Evolutionary conservation across 2,888 invertebrate genomes (phyloP), one percentile per base, ranked within the genome.

Genomic region (Hermaeophaga mercurialis): DNA sequence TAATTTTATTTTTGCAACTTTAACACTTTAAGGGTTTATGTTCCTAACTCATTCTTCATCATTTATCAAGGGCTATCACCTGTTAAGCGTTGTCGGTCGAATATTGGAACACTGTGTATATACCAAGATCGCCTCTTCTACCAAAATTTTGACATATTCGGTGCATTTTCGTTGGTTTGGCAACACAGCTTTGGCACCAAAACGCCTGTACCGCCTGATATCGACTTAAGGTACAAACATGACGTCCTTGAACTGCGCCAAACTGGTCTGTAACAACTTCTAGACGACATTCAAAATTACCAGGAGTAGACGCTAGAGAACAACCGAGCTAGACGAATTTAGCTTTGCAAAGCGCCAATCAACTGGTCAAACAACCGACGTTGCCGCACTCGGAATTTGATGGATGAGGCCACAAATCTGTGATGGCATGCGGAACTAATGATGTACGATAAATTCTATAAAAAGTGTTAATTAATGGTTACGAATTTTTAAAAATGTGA

Each of bases 221-320:
- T 28, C 41, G 8, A 19, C n/a, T 7, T 22, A 24, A 36, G 44
- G 38, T 50, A 57, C 48, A 46, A 61, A 53, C 58, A 58, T 55
- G 59, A 59, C 59, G 62, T 54, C 65, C 65, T 65, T 65, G 65
- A 65, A 65, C 65, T 49, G 52, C 57, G 61, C 61, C 58, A 63
- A 65, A 65, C 65, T 55, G 50, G 64, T 61, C 63, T 63, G 63
- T 49, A 54, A 48, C 59, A 56, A 55, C 59, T 54, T 48, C 59
- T 59, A 59, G 59, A 59, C 59, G 56, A 46, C 44, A 56, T 43
- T 44, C 44, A 38, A 55, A 45, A 56, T 56, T 45, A 45, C 38
- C 6, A 50, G 24, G 45, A 56, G 45, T 50, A 56, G 56, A 56
- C 56, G 34, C 26, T 22, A 34, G 24, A 24, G 43, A 43, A 26